A percentile compares a stretch with the other conserved stretches of the same genome.
Conservation (phyloP, 2,113 vertebrate genomes). For the Peromyscus polionotus region DNA sequence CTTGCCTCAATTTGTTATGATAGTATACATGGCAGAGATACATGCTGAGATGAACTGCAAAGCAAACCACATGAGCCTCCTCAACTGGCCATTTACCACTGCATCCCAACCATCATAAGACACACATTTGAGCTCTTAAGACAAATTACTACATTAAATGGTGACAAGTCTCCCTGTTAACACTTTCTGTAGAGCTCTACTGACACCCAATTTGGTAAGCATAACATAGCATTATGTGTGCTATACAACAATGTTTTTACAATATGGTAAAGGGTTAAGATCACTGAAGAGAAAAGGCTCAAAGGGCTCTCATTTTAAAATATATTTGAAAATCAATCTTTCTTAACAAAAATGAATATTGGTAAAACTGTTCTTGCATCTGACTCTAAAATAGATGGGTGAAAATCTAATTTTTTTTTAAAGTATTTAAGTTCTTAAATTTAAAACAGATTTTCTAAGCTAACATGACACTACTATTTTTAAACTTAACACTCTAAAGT, state of each 20-base stretch:
- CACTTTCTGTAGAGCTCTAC: slow-evolving; percentile 22
- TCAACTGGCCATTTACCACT: background rate
- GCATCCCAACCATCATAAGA: background rate
- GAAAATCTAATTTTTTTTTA: slow-evolving; percentile 38
- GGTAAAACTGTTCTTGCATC: slow-evolving; percentile 6
- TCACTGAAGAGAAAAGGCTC: background rate
- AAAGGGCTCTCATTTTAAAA: slow-evolving; percentile 57
- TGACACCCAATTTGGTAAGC: background rate
- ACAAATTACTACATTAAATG: background rate
- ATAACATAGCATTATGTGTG: background rate
- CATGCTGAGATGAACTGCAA: background rate
- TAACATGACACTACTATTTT: slow-evolving; percentile 19
- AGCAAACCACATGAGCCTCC: background rate
- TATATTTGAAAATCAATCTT: slow-evolving; percentile 34
- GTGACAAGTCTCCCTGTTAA: background rate
- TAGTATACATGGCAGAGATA: background rate
- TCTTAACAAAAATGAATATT: slow-evolving; percentile 33
- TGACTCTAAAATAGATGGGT: slow-evolving; percentile 21
- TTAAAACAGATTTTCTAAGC: slow-evolving; percentile 47
- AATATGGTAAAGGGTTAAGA: background rate
- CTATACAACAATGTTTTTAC: slow-evolving; percentile 23
- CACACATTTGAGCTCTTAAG: background rate
- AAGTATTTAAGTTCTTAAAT: slow-evolving; percentile 20
- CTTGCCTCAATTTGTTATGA: background rate
- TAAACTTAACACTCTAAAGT: slow-evolving; percentile 53